Conservation (phyloP, 2,113 vertebrate species). For the Sminthopsis crassicaudata region DNA sequence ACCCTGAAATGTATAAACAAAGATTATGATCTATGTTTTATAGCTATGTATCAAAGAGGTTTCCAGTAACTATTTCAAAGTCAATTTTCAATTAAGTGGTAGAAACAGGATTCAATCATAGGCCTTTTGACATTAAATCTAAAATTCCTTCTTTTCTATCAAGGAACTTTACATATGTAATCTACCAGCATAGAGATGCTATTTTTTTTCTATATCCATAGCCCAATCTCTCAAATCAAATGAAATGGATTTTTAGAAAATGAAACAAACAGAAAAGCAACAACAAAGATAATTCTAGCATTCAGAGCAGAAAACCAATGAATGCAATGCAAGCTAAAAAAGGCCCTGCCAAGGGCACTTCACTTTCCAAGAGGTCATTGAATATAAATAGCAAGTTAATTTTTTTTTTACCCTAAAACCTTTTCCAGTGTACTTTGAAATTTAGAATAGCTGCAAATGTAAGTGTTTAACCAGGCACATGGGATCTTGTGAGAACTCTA, state of each 20-base stretch:
- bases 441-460: conserved; percentile 11
- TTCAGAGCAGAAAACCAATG: conserved; percentile 1
- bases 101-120: conserved; percentile 1
- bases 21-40: background rate
- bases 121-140: background rate
- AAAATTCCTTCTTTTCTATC: background rate
- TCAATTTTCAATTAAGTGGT: conserved; percentile 3
- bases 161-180: background rate
- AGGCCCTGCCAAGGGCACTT: conserved; percentile 29
- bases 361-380: conserved; percentile 60
- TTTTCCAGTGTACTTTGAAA: conserved; percentile 28
- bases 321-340: background rate
- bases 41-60: background rate
- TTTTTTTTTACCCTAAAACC: conserved; percentile 42
- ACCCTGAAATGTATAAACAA: background rate
- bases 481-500: conserved; percentile 9
- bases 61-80: conserved; percentile 8
- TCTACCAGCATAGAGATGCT: background rate
- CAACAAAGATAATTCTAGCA: background rate
- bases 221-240: conserved; percentile 4
- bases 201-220: conserved; percentile 34
- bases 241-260: conserved; percentile 27
- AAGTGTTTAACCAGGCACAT: conserved; percentile 29
- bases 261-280: background rate
- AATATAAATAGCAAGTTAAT: conserved; percentile 45